Evolutionary conservation across 2,113 vertebrate genomes (phyloP).

Genomic region (Melanerpes aurifrons): DNA sequence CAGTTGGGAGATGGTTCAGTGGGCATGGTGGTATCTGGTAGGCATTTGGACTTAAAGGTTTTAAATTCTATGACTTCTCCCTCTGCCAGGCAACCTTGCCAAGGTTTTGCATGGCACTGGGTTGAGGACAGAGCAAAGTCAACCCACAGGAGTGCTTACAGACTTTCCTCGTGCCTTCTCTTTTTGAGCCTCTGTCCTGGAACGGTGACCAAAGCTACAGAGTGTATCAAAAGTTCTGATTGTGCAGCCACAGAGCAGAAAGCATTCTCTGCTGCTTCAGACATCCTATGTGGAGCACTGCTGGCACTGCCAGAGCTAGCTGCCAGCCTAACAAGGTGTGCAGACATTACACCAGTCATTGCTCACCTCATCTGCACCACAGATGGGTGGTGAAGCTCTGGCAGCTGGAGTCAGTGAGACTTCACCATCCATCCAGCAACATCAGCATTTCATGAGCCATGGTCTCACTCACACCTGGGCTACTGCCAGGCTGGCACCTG

Average conservation of each 20-base stretch:
- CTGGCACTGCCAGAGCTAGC: neutral
- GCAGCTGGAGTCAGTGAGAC: neutral
- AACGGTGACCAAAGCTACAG: accelerated
- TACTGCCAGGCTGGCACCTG: neutral
- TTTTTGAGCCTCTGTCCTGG: neutral
- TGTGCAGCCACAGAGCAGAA: neutral
- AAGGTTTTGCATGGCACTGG: accelerated
- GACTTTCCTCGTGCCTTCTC: neutral
- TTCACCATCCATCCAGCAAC: neutral
- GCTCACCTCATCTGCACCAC: neutral
- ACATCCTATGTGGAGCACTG: neutral
- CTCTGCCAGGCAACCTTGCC: neutral
- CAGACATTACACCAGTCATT: neutral
- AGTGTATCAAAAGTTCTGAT: neutral
- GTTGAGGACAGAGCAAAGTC: neutral
- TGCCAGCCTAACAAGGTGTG: neutral
- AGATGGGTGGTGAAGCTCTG: neutral
- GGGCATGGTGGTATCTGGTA: too few relatives aligned
- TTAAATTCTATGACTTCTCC: neutral
- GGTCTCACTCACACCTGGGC: neutral
- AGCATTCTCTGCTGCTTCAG: neutral
- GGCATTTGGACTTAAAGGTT: too few relatives aligned
- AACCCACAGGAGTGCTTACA: accelerated
- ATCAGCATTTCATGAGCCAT: neutral
- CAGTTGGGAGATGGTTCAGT: too few relatives aligned